phyloP scores from a whole-genome alignment of 2,113 vertebrate genomes.

The Blennius ocellaris region DNA sequence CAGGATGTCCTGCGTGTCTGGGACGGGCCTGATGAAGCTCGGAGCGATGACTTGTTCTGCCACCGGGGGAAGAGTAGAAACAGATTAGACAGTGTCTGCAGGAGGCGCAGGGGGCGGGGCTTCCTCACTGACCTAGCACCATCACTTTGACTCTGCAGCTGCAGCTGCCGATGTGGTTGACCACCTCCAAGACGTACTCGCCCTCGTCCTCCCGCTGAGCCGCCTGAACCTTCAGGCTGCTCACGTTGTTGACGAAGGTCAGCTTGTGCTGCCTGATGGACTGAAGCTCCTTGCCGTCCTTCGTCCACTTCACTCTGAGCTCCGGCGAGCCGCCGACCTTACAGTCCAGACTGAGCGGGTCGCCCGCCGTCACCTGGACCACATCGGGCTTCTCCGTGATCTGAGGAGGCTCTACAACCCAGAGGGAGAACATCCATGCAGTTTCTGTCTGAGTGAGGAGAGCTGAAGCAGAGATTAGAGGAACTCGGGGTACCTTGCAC shows the following conservation, averaged over 20 bases:
- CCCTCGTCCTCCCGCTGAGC: constrained; percentile 91
- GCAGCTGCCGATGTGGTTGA: constrained; percentile 93
- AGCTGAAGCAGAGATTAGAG: constrained; percentile 53
- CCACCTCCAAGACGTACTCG: constrained; percentile 93
- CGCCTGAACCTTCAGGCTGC: constrained; percentile 92
- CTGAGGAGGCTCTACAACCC: constrained; percentile 89
- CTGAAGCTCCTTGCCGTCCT: constrained; percentile 91
- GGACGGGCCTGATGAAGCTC: constrained; percentile 92
- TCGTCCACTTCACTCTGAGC: constrained; percentile 94
- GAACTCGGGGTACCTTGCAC: constrained; percentile 89
- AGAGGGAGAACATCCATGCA: constrained; percentile 37
- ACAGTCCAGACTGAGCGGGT: constrained; percentile 94
- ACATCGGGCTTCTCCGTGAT: constrained; percentile 93
- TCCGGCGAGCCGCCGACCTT: constrained; percentile 94
- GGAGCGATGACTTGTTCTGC: constrained; percentile 95
- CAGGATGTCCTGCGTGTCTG: constrained; percentile 90
- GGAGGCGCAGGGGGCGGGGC: neutral
- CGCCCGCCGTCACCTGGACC: constrained; percentile 92
- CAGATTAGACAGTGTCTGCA: constrained; percentile 33
- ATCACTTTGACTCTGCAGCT: constrained; percentile 90
- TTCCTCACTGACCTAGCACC: constrained; percentile 91
- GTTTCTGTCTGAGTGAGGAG: constrained; percentile 1
- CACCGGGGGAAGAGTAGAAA: constrained; percentile 75
- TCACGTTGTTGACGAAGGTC: constrained; percentile 92
- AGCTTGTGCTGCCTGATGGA: constrained; percentile 94